phyloP scores from a whole-genome alignment of 35 echinoderm and acorn worm genomes.

The Apostichopus parvimensis region DNA sequence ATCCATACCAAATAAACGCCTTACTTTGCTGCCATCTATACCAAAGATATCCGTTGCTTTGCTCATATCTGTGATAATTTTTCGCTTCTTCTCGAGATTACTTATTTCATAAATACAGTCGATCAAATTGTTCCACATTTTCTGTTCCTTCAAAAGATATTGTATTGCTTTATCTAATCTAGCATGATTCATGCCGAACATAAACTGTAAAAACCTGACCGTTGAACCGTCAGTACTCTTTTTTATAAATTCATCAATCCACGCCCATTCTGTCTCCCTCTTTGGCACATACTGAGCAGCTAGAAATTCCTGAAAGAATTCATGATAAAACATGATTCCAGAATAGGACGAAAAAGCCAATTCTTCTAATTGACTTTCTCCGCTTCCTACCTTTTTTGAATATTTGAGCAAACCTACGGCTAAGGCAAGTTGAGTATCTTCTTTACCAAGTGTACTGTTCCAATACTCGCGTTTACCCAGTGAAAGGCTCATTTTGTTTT shows the following conservation, averaged over 20 bases:
- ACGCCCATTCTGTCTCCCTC: not conserved
- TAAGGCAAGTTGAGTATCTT: not conserved
- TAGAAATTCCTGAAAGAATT: constrained; percentile 27
- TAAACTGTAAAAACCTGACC: constrained; percentile 14
- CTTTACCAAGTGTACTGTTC: not conserved
- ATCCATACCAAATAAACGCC: not conserved
- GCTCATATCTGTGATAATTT: not conserved
- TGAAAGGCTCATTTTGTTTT: not conserved
- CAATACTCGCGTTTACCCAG: not conserved
- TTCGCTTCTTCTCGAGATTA: not conserved
- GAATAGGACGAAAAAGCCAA: not conserved
- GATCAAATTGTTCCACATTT: constrained; percentile 42
- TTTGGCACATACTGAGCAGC: not conserved
- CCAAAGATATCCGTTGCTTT: not conserved
- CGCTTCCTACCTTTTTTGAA: not conserved
- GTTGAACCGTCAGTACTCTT: not conserved
- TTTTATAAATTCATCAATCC: not conserved
- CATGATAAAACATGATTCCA: constrained; percentile 24
- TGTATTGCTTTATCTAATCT: not conserved
- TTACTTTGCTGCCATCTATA: too few species aligned
- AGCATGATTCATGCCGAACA: not conserved
- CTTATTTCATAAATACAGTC: constrained; percentile 19
- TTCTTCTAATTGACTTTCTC: not conserved
- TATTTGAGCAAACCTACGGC: not conserved
- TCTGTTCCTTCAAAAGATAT: not conserved